Evolutionary conservation across 2,888 invertebrate genomes (phyloP).

Genomic region (Eupithecia exiguata): DNA sequence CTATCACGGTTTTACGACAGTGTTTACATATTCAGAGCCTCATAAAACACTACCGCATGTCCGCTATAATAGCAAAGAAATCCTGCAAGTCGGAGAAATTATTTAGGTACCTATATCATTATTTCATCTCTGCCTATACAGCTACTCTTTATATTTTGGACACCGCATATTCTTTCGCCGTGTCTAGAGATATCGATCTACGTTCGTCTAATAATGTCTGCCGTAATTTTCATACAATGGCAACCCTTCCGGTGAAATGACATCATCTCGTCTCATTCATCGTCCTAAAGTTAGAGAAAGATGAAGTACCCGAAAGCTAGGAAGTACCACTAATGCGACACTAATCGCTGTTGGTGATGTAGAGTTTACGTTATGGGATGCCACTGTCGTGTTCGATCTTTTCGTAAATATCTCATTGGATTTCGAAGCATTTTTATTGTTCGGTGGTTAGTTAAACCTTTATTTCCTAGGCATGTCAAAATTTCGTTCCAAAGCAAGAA

Average conservation of each 20-base stretch:
- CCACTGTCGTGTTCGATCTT: background rate
- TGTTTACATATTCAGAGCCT: background rate
- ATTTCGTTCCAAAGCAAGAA: background rate
- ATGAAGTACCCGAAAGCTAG: constrained; percentile 48
- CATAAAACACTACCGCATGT: background rate
- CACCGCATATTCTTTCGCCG: background rate
- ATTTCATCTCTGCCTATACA: no score
- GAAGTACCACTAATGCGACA: constrained; percentile 73
- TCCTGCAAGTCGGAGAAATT: background rate
- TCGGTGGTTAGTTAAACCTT: background rate
- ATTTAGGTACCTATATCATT: no score
- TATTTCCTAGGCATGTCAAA: background rate
- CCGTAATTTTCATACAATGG: background rate
- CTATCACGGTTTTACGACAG: background rate
- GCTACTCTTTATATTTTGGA: background rate
- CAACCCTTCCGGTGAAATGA: constrained; percentile 5
- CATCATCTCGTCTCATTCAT: constrained; percentile 51
- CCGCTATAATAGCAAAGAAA: background rate
- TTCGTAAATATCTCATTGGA: background rate
- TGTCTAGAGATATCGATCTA: background rate
- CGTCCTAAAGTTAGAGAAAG: constrained; percentile 40
- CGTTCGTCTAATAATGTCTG: background rate
- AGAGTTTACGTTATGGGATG: constrained; percentile 46
- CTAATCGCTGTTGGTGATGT: constrained; percentile 69
- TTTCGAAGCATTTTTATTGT: constrained; percentile 6